Evolutionary conservation across 2,797 vertebrate species (phyloP).

Genomic region (Sebastes hubbsi): DNA sequence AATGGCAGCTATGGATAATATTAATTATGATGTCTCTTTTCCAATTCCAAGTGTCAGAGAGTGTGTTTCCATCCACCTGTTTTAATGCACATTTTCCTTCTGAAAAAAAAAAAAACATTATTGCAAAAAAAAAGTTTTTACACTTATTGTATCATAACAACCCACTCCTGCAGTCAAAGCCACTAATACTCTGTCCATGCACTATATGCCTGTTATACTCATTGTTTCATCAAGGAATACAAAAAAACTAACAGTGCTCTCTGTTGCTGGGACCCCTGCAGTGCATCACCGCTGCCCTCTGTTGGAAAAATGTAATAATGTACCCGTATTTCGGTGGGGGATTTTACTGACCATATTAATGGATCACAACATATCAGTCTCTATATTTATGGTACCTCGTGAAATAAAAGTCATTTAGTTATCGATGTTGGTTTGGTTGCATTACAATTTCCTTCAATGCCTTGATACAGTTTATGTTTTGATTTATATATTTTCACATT

Average conservation of each 20-base stretch:
- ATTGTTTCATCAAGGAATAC: too few species aligned
- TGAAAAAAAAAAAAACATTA: too few species aligned
- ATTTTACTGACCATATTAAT: background rate
- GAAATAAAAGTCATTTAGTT: background rate
- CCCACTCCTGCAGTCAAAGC: too few species aligned
- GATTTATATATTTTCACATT: background rate
- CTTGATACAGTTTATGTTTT: background rate
- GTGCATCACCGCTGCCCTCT: background rate
- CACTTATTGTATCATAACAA: too few species aligned
- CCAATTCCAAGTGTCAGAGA: background rate
- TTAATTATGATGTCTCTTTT: background rate
- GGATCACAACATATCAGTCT: background rate
- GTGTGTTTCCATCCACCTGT: background rate
- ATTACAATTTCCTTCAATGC: background rate
- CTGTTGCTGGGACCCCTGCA: background rate
- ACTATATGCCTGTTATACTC: too few species aligned
- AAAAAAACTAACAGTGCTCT: too few species aligned
- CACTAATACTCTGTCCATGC: too few species aligned
- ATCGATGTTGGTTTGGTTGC: background rate
- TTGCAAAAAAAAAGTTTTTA: too few species aligned
- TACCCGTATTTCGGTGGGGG: too few species aligned
- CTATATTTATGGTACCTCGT: background rate
- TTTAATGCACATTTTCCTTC: background rate
- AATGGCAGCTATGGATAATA: background rate
- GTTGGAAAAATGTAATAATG: background rate